Evolutionary conservation across 2,888 invertebrate genomes (phyloP).

Genomic region (Mythimna impura): DNA sequence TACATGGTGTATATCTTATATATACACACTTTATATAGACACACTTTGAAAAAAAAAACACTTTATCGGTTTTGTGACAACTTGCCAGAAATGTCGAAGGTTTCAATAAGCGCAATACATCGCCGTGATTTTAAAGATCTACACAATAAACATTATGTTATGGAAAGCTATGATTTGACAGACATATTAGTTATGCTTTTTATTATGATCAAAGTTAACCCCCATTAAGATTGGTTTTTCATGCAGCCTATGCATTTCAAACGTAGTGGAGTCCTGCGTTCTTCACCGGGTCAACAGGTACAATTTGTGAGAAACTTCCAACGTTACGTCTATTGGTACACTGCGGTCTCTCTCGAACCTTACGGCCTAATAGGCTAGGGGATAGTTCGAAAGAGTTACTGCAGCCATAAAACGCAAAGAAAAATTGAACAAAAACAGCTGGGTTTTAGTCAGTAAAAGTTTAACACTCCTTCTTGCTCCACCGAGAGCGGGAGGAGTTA

Average conservation of each 20-base stretch:
- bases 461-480: no score
- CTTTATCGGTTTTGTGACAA: slow-evolving; percentile 5
- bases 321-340: not conserved
- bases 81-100: not conserved
- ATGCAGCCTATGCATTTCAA: not conserved
- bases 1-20: no score
- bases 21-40: no score
- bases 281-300: not conserved
- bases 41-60: not conserved
- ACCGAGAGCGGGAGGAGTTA: no score
- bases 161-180: not conserved
- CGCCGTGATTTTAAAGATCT: not conserved
- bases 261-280: not conserved
- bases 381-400: no score
- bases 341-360: no score
- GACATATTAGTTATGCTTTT: no score
- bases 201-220: no score
- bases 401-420: no score
- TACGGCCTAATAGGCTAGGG: no score
- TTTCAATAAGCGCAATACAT: not conserved
- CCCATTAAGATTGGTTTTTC: not conserved
- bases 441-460: no score
- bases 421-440: no score
- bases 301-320: not conserved
- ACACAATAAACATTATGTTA: not conserved